Percentiles rank a stretch among this genome's conserved stretches.
Conservation (phyloP, 2,797 vertebrate species). For the Potorous gilbertii region DNA sequence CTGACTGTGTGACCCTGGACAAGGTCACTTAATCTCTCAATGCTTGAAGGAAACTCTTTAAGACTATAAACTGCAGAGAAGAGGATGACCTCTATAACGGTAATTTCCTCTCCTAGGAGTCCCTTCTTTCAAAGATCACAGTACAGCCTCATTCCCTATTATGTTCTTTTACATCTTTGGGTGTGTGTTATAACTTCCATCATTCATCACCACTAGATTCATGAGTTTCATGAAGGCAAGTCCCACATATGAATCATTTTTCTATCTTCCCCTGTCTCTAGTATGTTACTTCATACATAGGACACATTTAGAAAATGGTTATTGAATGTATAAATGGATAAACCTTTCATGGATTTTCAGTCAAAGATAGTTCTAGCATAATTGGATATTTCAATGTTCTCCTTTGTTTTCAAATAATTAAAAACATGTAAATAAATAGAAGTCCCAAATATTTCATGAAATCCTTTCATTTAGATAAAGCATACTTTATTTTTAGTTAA, state of each 20-base stretch:
- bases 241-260: background rate
- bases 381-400: background rate
- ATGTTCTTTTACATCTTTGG: background rate
- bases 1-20: background rate
- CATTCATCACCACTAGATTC: background rate
- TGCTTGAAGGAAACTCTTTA: background rate
- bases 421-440: background rate
- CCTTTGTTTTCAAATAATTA: background rate
- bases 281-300: background rate
- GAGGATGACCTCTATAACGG: rapidly evolving
- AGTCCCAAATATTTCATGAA: background rate
- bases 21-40: background rate
- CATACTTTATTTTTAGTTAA: background rate
- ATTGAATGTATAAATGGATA: background rate
- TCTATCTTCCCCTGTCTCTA: background rate
- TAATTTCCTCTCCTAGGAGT: background rate
- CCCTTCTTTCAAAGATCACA: background rate
- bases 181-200: background rate
- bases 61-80: background rate
- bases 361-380: background rate
- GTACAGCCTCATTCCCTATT: background rate
- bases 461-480: background rate
- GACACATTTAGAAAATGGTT: background rate
- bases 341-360: background rate
- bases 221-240: background rate